Conservation (phyloP, 2,113 vertebrate species). For the Scartelaos histophorus region DNA sequence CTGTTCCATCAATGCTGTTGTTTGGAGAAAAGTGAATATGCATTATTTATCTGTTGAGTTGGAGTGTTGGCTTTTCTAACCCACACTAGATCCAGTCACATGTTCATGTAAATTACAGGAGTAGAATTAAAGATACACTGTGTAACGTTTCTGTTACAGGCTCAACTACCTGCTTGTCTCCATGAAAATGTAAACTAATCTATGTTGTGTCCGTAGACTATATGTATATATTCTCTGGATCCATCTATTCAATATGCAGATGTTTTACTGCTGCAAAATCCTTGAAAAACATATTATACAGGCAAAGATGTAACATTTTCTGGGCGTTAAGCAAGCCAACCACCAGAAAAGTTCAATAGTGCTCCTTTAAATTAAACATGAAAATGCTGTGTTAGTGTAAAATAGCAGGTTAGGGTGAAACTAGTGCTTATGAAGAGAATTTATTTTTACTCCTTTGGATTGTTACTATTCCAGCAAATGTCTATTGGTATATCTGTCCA, state of each 20-base stretch:
- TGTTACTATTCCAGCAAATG: neutral
- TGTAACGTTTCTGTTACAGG: neutral
- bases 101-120: neutral
- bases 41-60: neutral
- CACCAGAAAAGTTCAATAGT: neutral
- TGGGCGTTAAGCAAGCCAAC: neutral
- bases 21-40: neutral
- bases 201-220: neutral
- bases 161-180: neutral
- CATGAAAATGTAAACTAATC: neutral
- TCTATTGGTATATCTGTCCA: neutral
- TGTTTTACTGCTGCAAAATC: neutral
- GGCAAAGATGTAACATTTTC: no score
- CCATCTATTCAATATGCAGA: neutral
- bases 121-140: neutral
- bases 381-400: neutral
- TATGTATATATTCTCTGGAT: no score
- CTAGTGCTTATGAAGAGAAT: neutral
- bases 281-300: no score
- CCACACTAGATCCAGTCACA: neutral
- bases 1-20: neutral
- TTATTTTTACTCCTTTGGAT: neutral
- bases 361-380: neutral
- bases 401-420: neutral
- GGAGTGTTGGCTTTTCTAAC: neutral